phyloP scores from a whole-genome alignment of 2,797 vertebrate genomes.

The Lerista edwardsae region DNA sequence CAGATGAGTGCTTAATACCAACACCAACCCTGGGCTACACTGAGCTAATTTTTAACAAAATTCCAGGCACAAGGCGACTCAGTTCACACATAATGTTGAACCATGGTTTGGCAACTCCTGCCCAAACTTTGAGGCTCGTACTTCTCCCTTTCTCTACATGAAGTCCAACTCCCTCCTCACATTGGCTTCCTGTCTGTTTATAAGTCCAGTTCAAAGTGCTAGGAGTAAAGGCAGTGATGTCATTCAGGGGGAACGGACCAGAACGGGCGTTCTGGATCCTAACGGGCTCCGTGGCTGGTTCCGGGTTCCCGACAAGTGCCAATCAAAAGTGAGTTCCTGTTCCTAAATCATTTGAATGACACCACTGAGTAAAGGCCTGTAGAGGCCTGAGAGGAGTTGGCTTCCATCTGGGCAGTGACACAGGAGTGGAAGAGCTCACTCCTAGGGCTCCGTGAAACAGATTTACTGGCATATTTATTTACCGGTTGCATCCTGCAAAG shows the following conservation, averaged over 20 bases:
- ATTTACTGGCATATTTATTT: neutral
- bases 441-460: neutral
- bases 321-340: too few relatives aligned
- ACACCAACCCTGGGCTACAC: too few relatives aligned
- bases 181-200: too few relatives aligned
- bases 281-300: too few relatives aligned
- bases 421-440: neutral
- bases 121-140: neutral
- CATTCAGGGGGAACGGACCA: too few relatives aligned
- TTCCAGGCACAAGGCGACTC: neutral
- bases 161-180: too few relatives aligned
- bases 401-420: neutral
- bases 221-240: too few relatives aligned
- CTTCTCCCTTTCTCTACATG: neutral
- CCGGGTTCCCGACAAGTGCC: too few relatives aligned
- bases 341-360: too few relatives aligned
- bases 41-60: neutral
- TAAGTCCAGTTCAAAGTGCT: too few relatives aligned
- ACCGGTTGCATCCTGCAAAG: neutral
- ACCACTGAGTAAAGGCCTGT: neutral
- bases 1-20: too few relatives aligned
- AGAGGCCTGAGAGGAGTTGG: neutral
- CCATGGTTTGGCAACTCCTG: neutral
- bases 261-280: too few relatives aligned
- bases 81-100: neutral